These are phyloP conservation scores for Ferrisia virgata DNA, from an alignment of 2,888 invertebrate genomes.

Conservation along the genomic window DNA sequence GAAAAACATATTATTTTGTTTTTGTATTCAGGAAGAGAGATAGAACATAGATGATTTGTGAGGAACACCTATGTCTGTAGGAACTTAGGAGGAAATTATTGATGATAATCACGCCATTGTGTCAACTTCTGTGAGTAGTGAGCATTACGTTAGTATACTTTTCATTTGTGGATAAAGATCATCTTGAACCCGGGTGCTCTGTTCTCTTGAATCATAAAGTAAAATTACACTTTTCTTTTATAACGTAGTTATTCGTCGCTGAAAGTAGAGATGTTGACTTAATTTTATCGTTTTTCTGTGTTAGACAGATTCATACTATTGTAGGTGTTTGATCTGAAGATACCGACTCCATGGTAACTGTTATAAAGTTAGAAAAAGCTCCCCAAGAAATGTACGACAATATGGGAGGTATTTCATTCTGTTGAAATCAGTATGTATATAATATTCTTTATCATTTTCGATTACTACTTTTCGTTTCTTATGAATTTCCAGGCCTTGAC, in stretches of 20 bases:
- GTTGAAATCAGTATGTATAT: background rate
- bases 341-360: slow-evolving; percentile 99
- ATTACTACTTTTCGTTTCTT: background rate
- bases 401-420: slow-evolving; percentile 69
- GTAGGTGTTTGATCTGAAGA: slow-evolving; percentile 98
- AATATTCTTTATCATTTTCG: background rate
- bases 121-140: slow-evolving; percentile 96
- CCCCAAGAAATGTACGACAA: slow-evolving; percentile 99
- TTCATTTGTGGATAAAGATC: slow-evolving; percentile 99
- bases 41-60: slow-evolving; percentile 97
- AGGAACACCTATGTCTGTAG: slow-evolving; percentile 99
- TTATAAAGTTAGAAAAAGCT: slow-evolving; percentile 99
- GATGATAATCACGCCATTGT: slow-evolving; percentile 99
- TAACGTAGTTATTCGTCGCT: background rate
- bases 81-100: slow-evolving; percentile 97
- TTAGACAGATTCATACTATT: slow-evolving; percentile 96
- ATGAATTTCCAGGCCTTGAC: slow-evolving; percentile 68
- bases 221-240: slow-evolving; percentile 47
- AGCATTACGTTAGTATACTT: slow-evolving; percentile 98
- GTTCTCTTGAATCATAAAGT: slow-evolving; percentile 96
- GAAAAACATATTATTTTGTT: too few relatives aligned
- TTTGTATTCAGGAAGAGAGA: slow-evolving; percentile 71
- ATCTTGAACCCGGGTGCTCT: slow-evolving; percentile 97
- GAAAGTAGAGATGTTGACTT: too few relatives aligned
- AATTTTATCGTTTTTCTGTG: background rate